Evolutionary conservation across 2,888 invertebrate species (phyloP), one percentile per base, ranked within the genome.

Genomic region (Tigriopus californicus): DNA sequence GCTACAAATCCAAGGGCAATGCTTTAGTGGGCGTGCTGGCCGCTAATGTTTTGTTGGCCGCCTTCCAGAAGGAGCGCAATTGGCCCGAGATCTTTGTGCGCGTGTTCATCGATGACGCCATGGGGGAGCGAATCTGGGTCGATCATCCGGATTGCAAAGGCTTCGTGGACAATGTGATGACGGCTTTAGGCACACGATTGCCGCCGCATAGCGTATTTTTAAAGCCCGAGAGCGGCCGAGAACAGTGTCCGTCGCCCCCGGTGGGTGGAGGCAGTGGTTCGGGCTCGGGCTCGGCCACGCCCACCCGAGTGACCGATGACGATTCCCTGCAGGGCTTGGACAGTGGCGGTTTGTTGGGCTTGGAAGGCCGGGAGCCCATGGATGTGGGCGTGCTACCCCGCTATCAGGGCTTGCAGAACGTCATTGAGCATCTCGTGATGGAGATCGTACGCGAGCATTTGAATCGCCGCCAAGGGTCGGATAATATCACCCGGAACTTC

Each of bases 31-130:
- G 87, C 64, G 82, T 89, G 33, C 71, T 90, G 49, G 83, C 86
- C 4, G 82, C 88, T 62, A 92, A 90, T 72, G 76, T 92, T 66
- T 72, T 94, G 58, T 79, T 85, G 67, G 78, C 82, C 64, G 87
- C 86, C 0, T 90, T 82, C 69, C 75, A 79, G 53, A 88, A 91
- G 46, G 83, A 83, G 64, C 80, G 78, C 62, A 81, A 81, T 65
- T 95, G 94, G 95, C 92, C 94, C 0, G 90, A 92, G 68, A 76
- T 80, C 60, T 90, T 94, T 74, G 79, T 94, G 1, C 88, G 86
- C 78, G 86, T 86, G 0, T 95, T 90, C 70, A 82, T 94, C 61
- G 95, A 97, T 68, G 95, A 97, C 74, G 88, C 92, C 0, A 74
- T 91, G 1, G 89, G 87, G 48, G 95, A 97, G 67, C 77, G 94